These are phyloP conservation scores for Gallinago jamesoni DNA, from an alignment of 2,113 vertebrate genomes.

Conservation along the genomic window DNA sequence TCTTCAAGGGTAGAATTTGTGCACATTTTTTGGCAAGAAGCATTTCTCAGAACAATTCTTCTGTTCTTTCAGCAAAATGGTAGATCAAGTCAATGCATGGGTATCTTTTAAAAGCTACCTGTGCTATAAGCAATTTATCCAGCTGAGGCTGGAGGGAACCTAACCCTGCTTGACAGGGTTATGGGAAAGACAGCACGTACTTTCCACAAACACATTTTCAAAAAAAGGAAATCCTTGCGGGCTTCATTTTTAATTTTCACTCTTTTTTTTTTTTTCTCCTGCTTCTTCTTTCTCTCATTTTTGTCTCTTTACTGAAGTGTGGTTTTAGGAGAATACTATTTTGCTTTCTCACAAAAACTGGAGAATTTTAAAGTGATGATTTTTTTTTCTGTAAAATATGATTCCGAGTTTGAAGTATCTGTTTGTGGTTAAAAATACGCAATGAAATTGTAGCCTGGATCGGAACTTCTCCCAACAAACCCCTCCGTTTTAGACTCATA, in stretches of 20 bases:
- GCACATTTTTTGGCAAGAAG: background rate
- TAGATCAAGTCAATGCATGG: background rate
- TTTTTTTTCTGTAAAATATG: background rate
- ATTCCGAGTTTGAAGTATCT: background rate
- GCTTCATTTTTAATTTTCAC: background rate
- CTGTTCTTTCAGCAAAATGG: conserved; percentile 15
- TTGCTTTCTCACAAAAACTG: background rate
- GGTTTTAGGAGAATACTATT: background rate
- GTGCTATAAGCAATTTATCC: background rate
- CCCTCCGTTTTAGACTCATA: background rate
- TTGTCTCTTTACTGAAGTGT: background rate
- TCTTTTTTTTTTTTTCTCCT: background rate
- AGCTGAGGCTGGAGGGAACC: background rate
- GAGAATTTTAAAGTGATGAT: background rate
- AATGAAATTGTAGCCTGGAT: background rate
- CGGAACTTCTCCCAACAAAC: background rate
- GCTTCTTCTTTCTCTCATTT: background rate
- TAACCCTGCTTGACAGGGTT: background rate
- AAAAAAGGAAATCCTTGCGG: background rate
- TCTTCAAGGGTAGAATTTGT: background rate
- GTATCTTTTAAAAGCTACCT: conserved; percentile 22
- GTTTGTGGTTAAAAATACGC: background rate
- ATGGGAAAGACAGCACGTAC: background rate
- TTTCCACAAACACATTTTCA: background rate
- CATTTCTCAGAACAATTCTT: background rate